Conservation (phyloP, 1,140 invertebrate species). For the Drosophila gunungcola region DNA sequence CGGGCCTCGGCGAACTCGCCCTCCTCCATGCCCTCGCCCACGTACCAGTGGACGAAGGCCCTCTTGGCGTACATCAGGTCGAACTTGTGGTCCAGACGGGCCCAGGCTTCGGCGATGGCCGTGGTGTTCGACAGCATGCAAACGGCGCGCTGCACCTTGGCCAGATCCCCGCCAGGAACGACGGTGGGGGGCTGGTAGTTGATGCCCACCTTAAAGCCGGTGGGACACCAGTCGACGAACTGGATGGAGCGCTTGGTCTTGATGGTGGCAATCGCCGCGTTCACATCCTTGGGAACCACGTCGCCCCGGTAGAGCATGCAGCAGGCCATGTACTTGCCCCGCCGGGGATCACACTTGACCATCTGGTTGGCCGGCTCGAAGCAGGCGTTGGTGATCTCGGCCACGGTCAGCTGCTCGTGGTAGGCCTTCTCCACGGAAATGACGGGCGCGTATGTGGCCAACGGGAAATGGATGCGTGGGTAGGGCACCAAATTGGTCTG, state of each 20-base stretch:
- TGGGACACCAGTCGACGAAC: conserved; percentile 97
- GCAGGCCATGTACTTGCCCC: conserved; percentile 96
- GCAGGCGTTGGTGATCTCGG: conserved; percentile 95
- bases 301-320: conserved; percentile 92
- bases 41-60: conserved; percentile 94
- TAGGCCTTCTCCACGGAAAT: conserved; percentile 95
- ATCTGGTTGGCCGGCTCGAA: conserved; percentile 96
- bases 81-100: conserved; percentile 92
- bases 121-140: conserved; percentile 94
- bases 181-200: conserved; percentile 93
- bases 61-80: conserved; percentile 93
- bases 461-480: conserved; percentile 93
- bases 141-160: conserved; percentile 89
- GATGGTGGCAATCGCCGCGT: conserved; percentile 93
- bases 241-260: conserved; percentile 94
- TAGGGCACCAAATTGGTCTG: conserved; percentile 95
- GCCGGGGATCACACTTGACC: conserved; percentile 95
- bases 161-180: conserved; percentile 92
- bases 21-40: conserved; percentile 94
- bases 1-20: conserved; percentile 94
- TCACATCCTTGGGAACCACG: conserved; percentile 92
- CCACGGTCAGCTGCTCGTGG: conserved; percentile 92
- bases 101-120: conserved; percentile 92
- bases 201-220: conserved; percentile 93
- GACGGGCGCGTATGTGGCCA: conserved; percentile 94